A percentile compares a stretch with the other conserved stretches of the same genome.
Conservation (phyloP, 2,888 invertebrate genomes). For the Helobdella robusta region DNA sequence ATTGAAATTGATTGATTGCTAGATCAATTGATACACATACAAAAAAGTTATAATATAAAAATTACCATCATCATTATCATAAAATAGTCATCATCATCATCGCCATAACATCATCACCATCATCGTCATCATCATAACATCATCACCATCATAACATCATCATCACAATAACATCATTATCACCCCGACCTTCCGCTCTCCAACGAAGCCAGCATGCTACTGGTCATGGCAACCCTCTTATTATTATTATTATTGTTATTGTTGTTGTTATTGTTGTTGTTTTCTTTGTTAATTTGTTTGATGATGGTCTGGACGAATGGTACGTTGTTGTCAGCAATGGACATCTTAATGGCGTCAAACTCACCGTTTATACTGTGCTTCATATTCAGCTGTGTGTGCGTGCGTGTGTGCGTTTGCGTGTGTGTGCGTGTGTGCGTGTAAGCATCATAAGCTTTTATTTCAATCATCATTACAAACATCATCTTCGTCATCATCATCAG, state of each 20-base stretch:
- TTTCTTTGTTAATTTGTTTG: not conserved
- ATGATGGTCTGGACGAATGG: not conserved
- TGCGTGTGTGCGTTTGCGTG: not conserved
- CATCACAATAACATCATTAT: not conserved
- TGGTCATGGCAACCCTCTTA: not conserved
- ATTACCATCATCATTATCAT: not conserved
- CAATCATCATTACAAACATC: too few relatives aligned
- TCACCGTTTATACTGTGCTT: not conserved
- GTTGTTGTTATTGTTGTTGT: too few relatives aligned
- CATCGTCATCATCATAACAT: too few relatives aligned
- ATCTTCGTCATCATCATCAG: too few relatives aligned
- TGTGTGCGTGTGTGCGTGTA: too few relatives aligned
- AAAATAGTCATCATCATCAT: too few relatives aligned
- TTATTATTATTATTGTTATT: too few relatives aligned
- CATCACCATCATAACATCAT: not conserved
- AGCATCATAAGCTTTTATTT: too few relatives aligned
- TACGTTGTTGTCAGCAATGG: conserved; percentile 1
- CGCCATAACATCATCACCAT: not conserved
- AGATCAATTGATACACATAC: not conserved
- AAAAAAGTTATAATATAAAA: not conserved
- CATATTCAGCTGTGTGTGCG: not conserved
- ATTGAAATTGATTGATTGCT: not conserved
- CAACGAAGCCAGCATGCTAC: conserved; percentile 5
- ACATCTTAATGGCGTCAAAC: conserved; percentile 14
- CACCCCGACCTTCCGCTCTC: conserved; percentile 9